phyloP scores from a whole-genome alignment of 2,113 vertebrate genomes.

The Dicerorhinus sumatrensis region DNA sequence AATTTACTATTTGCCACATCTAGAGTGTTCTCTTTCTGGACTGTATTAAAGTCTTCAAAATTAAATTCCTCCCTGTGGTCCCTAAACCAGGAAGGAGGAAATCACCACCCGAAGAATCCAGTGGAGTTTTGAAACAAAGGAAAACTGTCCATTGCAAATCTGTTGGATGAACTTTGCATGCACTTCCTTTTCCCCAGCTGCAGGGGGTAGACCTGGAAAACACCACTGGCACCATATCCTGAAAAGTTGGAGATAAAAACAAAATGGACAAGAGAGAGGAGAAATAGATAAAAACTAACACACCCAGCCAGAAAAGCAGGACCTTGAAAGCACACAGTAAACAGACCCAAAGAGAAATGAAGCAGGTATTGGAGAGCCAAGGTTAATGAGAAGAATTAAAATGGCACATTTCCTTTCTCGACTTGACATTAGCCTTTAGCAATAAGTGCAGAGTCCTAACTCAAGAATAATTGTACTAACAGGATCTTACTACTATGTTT shows the following conservation, averaged over 20 bases:
- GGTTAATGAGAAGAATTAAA: background rate
- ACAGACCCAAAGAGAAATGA: background rate
- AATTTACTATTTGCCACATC: background rate
- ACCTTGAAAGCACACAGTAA: background rate
- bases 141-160: background rate
- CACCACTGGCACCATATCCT: background rate
- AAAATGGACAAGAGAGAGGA: background rate
- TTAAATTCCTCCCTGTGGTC: background rate
- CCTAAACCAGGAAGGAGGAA: conserved; percentile 68
- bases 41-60: background rate
- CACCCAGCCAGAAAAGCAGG: background rate
- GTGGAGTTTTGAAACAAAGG: conserved; percentile 61
- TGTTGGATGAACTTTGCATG: conserved; percentile 24
- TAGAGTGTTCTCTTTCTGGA: background rate
- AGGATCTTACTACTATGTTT: background rate
- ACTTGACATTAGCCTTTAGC: background rate
- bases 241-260: background rate
- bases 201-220: background rate
- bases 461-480: background rate
- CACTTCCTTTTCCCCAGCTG: conserved; percentile 37
- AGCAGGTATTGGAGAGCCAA: background rate
- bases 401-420: background rate
- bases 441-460: background rate
- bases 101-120: background rate
- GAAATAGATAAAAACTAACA: background rate